A percentile compares a stretch with the other conserved stretches of the same genome.
Evolutionary conservation across 2,113 vertebrate genomes (phyloP).

Genomic region (Gopherus flavomarginatus): DNA sequence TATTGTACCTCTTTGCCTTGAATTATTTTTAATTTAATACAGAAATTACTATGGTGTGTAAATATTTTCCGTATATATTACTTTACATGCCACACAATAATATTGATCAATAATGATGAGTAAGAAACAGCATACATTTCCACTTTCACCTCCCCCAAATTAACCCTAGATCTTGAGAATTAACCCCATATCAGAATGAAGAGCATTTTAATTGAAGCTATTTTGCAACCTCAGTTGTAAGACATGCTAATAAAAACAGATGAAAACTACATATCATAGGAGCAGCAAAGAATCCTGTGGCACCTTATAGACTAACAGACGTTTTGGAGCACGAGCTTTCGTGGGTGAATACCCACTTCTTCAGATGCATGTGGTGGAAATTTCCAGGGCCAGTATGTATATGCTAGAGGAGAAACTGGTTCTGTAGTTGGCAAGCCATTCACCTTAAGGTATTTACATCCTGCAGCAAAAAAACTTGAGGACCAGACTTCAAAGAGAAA

Average conservation of each 20-base stretch:
- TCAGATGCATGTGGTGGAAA: too few relatives aligned
- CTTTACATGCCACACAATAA: neutral
- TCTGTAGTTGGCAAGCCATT: too few relatives aligned
- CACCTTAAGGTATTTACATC: too few relatives aligned
- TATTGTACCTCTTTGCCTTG: neutral
- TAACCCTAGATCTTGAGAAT: neutral
- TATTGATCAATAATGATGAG: neutral
- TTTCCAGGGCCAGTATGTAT: too few relatives aligned
- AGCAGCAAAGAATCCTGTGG: too few relatives aligned
- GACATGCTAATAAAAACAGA: neutral
- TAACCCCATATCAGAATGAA: neutral
- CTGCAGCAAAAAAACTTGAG: too few relatives aligned
- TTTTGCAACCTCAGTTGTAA: neutral
- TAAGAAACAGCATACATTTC: neutral
- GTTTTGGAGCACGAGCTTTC: too few relatives aligned
- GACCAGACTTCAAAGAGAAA: too few relatives aligned
- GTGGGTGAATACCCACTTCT: too few relatives aligned
- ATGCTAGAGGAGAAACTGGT: too few relatives aligned
- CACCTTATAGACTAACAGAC: too few relatives aligned
- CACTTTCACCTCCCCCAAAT: neutral
- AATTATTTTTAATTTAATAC: neutral
- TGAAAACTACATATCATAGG: rapidly evolving
- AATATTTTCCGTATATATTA: neutral
- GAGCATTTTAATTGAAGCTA: neutral
- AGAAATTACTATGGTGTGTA: neutral